Conservation (phyloP, 2,113 vertebrate species). For the Cepphus grylle region DNA sequence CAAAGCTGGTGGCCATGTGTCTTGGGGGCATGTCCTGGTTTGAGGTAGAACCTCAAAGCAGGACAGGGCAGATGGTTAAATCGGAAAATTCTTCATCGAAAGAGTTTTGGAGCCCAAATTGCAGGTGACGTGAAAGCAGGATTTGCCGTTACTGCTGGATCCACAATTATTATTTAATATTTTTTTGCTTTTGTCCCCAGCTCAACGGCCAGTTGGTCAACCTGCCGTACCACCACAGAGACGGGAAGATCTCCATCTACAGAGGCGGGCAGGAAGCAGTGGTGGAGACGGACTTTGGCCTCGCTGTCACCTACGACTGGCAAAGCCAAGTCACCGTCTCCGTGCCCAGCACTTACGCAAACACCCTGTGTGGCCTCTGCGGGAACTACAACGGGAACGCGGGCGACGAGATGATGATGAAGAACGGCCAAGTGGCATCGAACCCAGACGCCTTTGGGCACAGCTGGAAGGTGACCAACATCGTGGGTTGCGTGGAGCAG, state of each 20-base stretch:
- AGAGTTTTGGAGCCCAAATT: too few species aligned
- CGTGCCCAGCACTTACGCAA: slow-evolving; percentile 72
- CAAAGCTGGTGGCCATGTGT: background rate
- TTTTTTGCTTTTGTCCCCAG: background rate
- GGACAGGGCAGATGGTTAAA: too few species aligned
- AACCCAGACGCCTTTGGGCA: slow-evolving; percentile 58
- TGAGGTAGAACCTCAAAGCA: too few species aligned
- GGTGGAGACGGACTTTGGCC: slow-evolving; percentile 73
- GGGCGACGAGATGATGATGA: slow-evolving; percentile 65
- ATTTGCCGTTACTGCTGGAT: background rate
- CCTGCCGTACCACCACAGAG: slow-evolving; percentile 57
- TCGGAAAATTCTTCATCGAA: rapidly evolving
- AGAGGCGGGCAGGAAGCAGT: slow-evolving; percentile 35
- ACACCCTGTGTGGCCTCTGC: slow-evolving; percentile 78
- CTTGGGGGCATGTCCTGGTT: too few species aligned
- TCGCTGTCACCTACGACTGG: slow-evolving; percentile 75
- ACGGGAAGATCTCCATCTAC: slow-evolving; percentile 44
- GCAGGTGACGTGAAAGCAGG: background rate
- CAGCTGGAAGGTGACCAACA: slow-evolving; percentile 72
- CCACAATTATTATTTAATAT: too few species aligned
- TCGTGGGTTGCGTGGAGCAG: slow-evolving; percentile 20
- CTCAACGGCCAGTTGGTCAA: slow-evolving; percentile 63
- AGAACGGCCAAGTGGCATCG: slow-evolving; percentile 1
- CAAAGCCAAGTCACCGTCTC: slow-evolving; percentile 21
- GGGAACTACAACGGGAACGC: slow-evolving; percentile 77